Evolutionary conservation across 2,888 invertebrate genomes (phyloP).

Genomic region (Macrosoma leucophasiata): DNA sequence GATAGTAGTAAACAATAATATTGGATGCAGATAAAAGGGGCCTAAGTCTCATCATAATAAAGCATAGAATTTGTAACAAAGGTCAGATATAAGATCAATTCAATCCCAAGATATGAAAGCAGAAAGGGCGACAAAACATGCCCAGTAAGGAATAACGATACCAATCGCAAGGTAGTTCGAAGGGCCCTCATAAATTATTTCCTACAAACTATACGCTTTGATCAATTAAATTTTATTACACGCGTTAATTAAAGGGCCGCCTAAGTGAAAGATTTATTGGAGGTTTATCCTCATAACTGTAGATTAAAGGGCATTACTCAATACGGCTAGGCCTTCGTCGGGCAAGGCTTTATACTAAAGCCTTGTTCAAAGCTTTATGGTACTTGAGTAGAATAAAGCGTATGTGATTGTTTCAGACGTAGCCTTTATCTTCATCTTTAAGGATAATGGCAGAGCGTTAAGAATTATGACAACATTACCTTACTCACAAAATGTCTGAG

Average conservation of each 20-base stretch:
- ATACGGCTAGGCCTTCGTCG: conserved; percentile 37
- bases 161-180: conserved; percentile 26
- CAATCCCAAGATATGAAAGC: too few species aligned
- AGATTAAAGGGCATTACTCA: conserved; percentile 61
- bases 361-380: conserved; percentile 26
- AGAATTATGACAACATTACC: neutral
- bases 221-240: conserved; percentile 72
- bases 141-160: neutral
- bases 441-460: neutral
- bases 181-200: conserved; percentile 41
- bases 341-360: conserved; percentile 37
- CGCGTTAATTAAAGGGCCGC: conserved; percentile 64
- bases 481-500: conserved; percentile 12
- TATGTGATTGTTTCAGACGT: neutral
- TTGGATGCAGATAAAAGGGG: too few species aligned
- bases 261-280: conserved; percentile 71
- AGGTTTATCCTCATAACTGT: conserved; percentile 71
- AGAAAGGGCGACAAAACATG: too few species aligned
- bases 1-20: too few species aligned
- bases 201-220: conserved; percentile 55
- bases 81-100: too few species aligned
- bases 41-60: too few species aligned
- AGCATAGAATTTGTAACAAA: too few species aligned
- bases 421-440: too few species aligned
- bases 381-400: neutral